Evolutionary conservation across 2,113 vertebrate genomes (phyloP).

Genomic region (Miniopterus natalensis): DNA sequence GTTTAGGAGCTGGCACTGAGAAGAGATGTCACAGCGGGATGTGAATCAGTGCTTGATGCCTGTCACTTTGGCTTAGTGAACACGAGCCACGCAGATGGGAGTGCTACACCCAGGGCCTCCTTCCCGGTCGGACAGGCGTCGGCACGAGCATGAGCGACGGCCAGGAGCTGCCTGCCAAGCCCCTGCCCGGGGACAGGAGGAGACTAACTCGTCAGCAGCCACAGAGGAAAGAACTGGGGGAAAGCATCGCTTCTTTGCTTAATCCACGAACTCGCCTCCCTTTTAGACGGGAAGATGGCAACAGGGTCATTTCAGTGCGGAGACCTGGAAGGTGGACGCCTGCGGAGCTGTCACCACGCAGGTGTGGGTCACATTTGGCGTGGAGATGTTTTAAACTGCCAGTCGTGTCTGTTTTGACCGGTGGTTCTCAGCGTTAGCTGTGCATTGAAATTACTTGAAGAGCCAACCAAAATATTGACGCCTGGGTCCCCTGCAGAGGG

Average conservation of each 20-base stretch:
- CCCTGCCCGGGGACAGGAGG: not conserved
- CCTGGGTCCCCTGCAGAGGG: fast-evolving
- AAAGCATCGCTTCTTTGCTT: not conserved
- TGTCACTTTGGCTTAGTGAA: fast-evolving
- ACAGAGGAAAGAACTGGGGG: not conserved
- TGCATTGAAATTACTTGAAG: not conserved
- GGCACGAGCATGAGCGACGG: not conserved
- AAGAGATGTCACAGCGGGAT: fast-evolving
- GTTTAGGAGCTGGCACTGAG: fast-evolving
- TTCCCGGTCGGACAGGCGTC: not conserved
- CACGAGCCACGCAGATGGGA: fast-evolving
- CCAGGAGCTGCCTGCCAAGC: not conserved
- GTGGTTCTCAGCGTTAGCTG: not conserved
- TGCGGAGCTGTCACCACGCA: fast-evolving
- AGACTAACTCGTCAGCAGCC: not conserved
- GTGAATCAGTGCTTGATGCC: fast-evolving
- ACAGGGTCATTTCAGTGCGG: fast-evolving
- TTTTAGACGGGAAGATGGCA: not conserved
- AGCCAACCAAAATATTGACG: fast-evolving
- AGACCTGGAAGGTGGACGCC: not conserved
- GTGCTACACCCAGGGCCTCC: fast-evolving
- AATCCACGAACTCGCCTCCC: not conserved
- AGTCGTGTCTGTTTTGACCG: not conserved
- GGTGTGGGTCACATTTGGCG: fast-evolving
- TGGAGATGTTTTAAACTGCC: not conserved